Conservation (phyloP, 2,797 vertebrate genomes). For the Poecilia wingei region DNA sequence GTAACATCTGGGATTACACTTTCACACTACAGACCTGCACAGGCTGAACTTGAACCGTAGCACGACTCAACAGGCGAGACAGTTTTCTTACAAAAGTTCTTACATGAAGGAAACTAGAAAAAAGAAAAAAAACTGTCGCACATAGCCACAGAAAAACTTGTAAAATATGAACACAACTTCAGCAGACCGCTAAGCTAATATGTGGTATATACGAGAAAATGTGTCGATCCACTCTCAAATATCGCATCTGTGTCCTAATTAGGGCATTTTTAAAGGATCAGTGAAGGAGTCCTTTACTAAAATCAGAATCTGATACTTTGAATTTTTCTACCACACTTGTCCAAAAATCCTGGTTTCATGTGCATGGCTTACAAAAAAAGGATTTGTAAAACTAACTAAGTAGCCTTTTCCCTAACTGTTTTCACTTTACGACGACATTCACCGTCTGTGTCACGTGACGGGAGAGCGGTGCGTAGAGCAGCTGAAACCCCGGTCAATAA, state of each 20-base stretch:
- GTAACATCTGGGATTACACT: slow-evolving; percentile 54
- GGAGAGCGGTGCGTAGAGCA: neutral
- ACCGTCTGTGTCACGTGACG: neutral
- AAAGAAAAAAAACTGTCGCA: neutral
- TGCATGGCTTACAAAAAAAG: neutral
- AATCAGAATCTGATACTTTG: neutral
- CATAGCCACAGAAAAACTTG: neutral
- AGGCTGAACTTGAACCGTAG: slow-evolving; percentile 42
- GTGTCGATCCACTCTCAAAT: neutral
- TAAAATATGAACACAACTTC: neutral
- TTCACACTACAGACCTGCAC: slow-evolving; percentile 25
- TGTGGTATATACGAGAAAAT: neutral
- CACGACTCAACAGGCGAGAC: neutral
- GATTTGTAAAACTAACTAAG: neutral
- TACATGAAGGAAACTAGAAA: neutral
- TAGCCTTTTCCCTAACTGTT: neutral
- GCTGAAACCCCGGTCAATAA: neutral
- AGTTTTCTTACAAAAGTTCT: neutral
- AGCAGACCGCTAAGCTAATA: neutral
- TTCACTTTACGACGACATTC: neutral
- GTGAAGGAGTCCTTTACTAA: neutral
- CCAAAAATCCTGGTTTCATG: neutral
- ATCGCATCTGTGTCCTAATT: neutral
- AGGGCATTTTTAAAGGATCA: neutral
- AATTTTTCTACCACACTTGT: neutral